Evolutionary conservation across 2,797 vertebrate genomes (phyloP).

Genomic region (Dryobates pubescens): DNA sequence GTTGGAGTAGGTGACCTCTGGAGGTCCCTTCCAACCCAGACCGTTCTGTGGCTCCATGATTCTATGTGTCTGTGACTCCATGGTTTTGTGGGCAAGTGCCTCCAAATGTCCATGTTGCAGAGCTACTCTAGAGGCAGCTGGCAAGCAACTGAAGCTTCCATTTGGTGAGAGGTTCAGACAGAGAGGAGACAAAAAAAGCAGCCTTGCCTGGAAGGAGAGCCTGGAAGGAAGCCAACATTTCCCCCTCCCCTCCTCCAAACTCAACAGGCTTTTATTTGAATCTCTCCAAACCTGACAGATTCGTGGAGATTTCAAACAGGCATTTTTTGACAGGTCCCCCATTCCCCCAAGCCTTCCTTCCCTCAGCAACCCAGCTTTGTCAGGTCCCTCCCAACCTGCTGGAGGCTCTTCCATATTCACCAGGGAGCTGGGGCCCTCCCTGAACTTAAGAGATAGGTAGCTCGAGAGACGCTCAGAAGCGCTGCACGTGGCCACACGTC

Average conservation of each 20-base stretch:
- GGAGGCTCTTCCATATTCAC: neutral
- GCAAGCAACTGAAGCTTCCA: conserved; percentile 29
- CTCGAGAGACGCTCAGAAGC: neutral
- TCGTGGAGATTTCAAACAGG: conserved; percentile 38
- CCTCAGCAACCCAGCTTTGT: neutral
- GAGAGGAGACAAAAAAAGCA: conserved; percentile 56
- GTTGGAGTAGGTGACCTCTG: too few relatives aligned
- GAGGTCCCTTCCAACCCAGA: too few relatives aligned
- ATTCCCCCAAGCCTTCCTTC: conserved; percentile 6
- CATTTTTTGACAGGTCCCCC: conserved; percentile 47
- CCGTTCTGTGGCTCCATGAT: neutral
- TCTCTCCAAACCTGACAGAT: conserved; percentile 52
- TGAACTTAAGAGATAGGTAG: neutral
- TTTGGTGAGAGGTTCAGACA: conserved; percentile 45
- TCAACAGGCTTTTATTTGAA: conserved; percentile 54
- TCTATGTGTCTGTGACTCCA: too few relatives aligned
- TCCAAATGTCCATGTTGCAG: neutral
- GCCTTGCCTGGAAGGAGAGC: conserved; percentile 28
- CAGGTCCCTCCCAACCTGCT: conserved; percentile 42
- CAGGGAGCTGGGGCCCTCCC: neutral
- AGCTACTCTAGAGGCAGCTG: conserved; percentile 32
- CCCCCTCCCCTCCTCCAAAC: neutral
- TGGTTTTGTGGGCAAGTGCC: neutral
- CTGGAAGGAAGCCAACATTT: conserved; percentile 18
- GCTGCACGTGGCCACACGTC: conserved; percentile 18